Percentiles rank a stretch among this genome's conserved stretches.
These are phyloP conservation scores for Conistra vaccinii DNA, from an alignment of 2,888 invertebrate genomes.

Conservation along the genomic window DNA sequence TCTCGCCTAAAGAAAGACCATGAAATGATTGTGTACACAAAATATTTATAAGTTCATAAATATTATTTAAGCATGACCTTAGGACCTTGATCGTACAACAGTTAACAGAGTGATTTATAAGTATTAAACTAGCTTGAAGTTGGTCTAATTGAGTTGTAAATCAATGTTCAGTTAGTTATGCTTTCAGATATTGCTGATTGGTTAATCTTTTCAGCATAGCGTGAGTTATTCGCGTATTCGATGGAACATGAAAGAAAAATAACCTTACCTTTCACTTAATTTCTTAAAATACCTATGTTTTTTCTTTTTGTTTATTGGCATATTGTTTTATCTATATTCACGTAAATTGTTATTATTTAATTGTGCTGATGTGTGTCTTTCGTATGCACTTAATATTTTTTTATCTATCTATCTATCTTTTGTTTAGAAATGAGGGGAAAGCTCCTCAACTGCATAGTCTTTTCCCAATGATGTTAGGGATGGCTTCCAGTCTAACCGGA, in stretches of 20 bases:
- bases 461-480: too few species aligned
- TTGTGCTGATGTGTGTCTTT: too few species aligned
- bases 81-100: slow-evolving; percentile 12
- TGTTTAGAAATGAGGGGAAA: not conserved
- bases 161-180: slow-evolving; percentile 5
- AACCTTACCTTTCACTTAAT: too few species aligned
- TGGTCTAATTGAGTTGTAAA: slow-evolving; percentile 28
- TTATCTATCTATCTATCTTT: too few species aligned
- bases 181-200: not conserved
- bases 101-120: slow-evolving; percentile 32
- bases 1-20: slow-evolving; percentile 36
- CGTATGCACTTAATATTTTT: too few species aligned
- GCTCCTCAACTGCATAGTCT: too few species aligned
- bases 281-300: too few species aligned
- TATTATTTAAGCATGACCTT: slow-evolving; percentile 32
- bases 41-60: slow-evolving; percentile 40
- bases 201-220: not conserved
- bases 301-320: too few species aligned
- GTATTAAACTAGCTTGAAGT: not conserved
- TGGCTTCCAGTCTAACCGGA: too few species aligned
- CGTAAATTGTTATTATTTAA: too few species aligned
- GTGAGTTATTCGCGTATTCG: not conserved
- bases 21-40: slow-evolving; percentile 43
- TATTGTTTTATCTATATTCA: too few species aligned
- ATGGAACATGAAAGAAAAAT: not conserved